Percentiles rank a stretch among this genome's conserved stretches.
These are phyloP conservation scores for Arvicanthis niloticus DNA, from an alignment of 2,113 vertebrate species.

Conservation along the genomic window DNA sequence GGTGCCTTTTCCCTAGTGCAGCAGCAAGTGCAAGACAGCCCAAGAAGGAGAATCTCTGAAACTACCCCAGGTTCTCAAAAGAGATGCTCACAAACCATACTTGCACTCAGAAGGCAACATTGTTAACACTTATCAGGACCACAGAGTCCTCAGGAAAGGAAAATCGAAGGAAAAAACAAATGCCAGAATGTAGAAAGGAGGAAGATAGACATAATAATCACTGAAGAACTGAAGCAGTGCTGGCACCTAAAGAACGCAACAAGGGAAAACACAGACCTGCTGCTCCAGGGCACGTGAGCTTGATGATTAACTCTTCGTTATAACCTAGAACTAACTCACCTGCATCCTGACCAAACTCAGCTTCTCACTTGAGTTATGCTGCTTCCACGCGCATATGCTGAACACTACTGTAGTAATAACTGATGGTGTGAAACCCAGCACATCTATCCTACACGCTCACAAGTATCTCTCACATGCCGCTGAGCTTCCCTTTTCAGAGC, in stretches of 20 bases:
- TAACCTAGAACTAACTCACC: background rate
- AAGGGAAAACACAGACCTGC: background rate
- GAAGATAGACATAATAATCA: background rate
- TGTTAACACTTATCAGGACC: background rate
- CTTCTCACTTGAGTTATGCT: constrained; percentile 3
- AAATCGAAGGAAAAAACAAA: fast-evolving
- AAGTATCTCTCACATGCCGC: background rate
- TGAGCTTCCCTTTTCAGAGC: background rate
- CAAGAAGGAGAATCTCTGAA: background rate
- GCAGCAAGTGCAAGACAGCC: background rate
- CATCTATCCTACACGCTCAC: background rate
- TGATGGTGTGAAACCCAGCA: background rate
- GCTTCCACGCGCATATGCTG: background rate
- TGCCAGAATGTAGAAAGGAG: background rate
- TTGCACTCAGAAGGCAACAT: background rate
- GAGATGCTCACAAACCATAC: background rate
- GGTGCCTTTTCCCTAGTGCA: background rate
- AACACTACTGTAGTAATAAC: background rate
- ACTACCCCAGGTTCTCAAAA: background rate
- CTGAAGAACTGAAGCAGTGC: background rate
- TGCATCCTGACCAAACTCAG: background rate
- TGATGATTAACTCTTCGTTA: constrained; percentile 6
- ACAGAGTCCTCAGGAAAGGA: background rate
- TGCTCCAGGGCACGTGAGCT: background rate
- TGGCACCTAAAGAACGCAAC: background rate